phyloP scores from a whole-genome alignment of 1,140 invertebrate species.

The Orchestia grillus region DNA sequence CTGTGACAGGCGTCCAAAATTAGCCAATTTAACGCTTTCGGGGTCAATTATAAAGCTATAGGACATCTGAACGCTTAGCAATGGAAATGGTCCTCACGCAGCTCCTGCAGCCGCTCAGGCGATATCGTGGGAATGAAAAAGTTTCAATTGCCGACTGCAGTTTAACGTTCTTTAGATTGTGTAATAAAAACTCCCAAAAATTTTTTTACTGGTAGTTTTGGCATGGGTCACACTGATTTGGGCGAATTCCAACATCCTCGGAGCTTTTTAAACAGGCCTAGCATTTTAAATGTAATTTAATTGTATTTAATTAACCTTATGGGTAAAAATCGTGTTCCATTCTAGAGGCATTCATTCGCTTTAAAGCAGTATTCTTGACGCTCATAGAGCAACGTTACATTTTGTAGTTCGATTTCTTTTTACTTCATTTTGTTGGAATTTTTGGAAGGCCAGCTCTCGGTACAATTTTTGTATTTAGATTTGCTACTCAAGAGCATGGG shows the following conservation, averaged over 20 bases:
- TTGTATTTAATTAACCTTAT: neutral
- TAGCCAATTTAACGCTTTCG: neutral
- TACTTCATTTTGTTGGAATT: no score
- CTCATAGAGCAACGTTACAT: no score
- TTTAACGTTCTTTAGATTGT: neutral
- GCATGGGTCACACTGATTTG: neutral
- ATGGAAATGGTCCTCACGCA: neutral
- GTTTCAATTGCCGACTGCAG: neutral
- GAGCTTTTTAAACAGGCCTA: neutral
- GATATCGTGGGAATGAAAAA: neutral
- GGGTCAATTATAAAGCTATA: neutral
- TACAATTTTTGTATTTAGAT: no score
- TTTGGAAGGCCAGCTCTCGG: no score
- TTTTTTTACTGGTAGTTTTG: neutral
- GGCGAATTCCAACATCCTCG: neutral
- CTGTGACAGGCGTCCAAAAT: neutral
- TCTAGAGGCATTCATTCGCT: no score
- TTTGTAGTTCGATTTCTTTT: no score
- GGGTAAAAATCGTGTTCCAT: neutral
- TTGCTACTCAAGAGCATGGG: no score
- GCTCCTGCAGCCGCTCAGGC: neutral
- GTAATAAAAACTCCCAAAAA: neutral
- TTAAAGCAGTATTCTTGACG: no score
- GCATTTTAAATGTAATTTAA: neutral
- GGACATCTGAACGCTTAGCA: neutral